Base-by-base conservation (phyloP, 2,797 vertebrate species). In the Tragopan temminckii region DNA sequence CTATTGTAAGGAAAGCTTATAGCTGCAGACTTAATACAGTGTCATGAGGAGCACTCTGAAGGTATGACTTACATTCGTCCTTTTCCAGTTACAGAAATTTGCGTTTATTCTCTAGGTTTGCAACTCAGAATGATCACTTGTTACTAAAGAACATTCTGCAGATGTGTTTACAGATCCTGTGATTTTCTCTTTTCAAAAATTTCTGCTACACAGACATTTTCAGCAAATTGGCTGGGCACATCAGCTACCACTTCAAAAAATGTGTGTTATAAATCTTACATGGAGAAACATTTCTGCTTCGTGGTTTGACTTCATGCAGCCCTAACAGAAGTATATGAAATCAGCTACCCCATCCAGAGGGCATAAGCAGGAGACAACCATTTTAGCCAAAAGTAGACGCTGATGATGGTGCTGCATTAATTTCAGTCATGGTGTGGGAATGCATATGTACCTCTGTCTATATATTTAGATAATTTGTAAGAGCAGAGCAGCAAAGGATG, bases 181-280 rank as follows among this genome's bases (percentile, higher is more conserved):
- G 80, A 90, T 95, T 91, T 89, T 93, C 77, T 92, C 92, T 81
- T 91, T 92, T 92, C 82, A 96, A 59, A 92, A 86, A 91, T 84
- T 94, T 93, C 86, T 57, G 91, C 91, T 84, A 9, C 35, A 74
- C 64, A 93, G 59, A 58, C 85, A 46, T 79, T 94, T 97, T 95
- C 43, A 17, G 74, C 68, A 89, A 72, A 75, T 95, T 94, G 76
- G 59, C 52, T 48, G 29, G 67, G 88, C 87, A 66, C 70, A 81
- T 93, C 88, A 94, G 67, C 90, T 91, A n/a, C 85, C 90, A 61
- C 92, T 96, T 95, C 88, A 93, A 85, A 29, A 95, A 91, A 68
- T 16, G 68, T 45, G 19, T 15, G 63, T 76, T 74, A 77, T 79
- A 77, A 74, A 91, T 95, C 88, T 84, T 79, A 90, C 57, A 40